These are phyloP conservation scores for Belonocnema kinseyi DNA, from an alignment of 1,140 invertebrate genomes.

Conservation along the genomic window DNA sequence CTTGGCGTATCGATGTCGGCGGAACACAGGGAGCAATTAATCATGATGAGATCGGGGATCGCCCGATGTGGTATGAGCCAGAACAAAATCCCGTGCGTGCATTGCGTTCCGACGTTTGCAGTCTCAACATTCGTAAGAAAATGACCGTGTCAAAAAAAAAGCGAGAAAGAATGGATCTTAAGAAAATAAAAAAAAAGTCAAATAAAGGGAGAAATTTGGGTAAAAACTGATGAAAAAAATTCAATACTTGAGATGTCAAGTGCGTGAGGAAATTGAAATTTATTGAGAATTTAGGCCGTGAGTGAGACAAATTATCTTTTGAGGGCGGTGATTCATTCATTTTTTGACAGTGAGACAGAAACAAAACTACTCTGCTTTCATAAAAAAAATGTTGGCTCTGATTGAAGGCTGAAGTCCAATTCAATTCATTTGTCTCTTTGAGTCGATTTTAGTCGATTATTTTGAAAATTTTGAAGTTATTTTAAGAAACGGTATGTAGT, in stretches of 20 bases:
- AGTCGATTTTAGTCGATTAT: no score
- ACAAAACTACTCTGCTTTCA: no score
- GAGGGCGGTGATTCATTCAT: background rate
- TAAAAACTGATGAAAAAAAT: background rate
- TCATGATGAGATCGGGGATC: conserved; percentile 56
- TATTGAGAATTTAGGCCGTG: background rate
- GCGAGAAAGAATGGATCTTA: background rate
- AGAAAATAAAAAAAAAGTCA: background rate
- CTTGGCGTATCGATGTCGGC: conserved; percentile 52
- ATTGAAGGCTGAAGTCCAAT: no score
- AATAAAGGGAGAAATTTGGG: conserved; percentile 14
- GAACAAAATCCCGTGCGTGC: conserved; percentile 49
- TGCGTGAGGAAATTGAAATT: conserved; percentile 29
- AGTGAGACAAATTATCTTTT: conserved; percentile 26
- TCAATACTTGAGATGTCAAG: conserved; percentile 8
- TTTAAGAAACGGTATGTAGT: no score
- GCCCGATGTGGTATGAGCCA: conserved; percentile 50
- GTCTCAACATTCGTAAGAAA: conserved; percentile 43
- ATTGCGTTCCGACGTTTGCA: conserved; percentile 49
- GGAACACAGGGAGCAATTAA: conserved; percentile 55
- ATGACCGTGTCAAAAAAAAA: conserved; percentile 41
- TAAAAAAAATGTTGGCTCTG: no score
- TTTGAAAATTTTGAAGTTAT: no score
- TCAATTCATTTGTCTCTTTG: no score
- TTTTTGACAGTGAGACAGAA: background rate